A percentile compares a stretch with the other conserved stretches of the same genome.
phyloP scores from a whole-genome alignment of 2,113 vertebrate genomes.

The Clarias magur region DNA sequence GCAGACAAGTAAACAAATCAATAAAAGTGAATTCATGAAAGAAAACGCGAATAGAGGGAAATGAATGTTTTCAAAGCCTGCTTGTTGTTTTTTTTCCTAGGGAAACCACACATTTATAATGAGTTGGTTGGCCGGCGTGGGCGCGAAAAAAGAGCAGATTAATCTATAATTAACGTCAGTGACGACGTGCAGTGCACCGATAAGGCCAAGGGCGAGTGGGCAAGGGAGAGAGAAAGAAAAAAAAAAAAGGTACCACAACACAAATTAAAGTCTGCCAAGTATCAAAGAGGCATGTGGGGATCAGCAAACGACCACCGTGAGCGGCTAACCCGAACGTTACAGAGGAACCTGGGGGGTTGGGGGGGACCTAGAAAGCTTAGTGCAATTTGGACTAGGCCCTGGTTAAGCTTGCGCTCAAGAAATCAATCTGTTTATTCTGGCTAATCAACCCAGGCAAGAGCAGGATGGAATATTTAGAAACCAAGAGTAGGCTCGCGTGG shows the following conservation, averaged over 20 bases:
- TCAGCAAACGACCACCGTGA: conserved; percentile 24
- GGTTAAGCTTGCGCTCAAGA: conserved; percentile 12
- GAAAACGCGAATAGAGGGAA: conserved; percentile 46
- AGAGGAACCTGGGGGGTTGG: not conserved
- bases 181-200: conserved; percentile 5
- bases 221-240: not conserved
- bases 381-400: not conserved
- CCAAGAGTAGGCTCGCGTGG: not conserved
- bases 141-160: conserved; percentile 20
- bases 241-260: conserved; percentile 4
- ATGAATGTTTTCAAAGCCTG: not conserved
- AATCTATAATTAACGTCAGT: conserved; percentile 41
- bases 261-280: conserved; percentile 30
- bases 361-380: not conserved
- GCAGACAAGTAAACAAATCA: conserved; percentile 72
- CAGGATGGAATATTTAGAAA: conserved; percentile 27
- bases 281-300: conserved; percentile 32
- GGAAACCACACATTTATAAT: conserved; percentile 20
- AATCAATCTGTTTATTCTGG: conserved; percentile 28
- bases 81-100: not conserved
- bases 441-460: conserved; percentile 18
- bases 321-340: not conserved
- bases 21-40: conserved; percentile 65
- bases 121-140: conserved; percentile 18
- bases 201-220: conserved; percentile 38